Evolutionary conservation across 2,797 vertebrate genomes (phyloP).

Genomic region (Enteromius mattozi): DNA sequence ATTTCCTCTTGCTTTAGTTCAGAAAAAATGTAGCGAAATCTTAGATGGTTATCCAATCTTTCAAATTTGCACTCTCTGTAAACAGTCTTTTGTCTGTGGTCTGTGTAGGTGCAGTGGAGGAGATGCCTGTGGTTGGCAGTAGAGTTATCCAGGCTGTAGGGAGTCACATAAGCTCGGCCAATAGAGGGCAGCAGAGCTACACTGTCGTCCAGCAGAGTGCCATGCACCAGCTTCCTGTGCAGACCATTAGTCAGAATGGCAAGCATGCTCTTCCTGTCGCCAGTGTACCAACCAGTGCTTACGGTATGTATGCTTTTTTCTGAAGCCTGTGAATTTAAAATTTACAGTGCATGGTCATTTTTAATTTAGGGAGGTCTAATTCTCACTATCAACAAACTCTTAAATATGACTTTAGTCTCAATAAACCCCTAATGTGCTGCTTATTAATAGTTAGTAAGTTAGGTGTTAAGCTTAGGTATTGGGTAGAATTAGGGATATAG

Average conservation of each 20-base stretch:
- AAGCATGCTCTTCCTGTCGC: conserved; percentile 85
- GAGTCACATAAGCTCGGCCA: conserved; percentile 79
- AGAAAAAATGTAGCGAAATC: neutral
- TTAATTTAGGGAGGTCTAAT: neutral
- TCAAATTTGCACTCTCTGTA: neutral
- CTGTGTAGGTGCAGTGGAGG: conserved; percentile 70
- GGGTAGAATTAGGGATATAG: neutral
- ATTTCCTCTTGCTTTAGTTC: neutral
- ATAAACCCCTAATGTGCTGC: neutral
- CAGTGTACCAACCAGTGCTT: conserved; percentile 81
- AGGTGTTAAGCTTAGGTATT: neutral
- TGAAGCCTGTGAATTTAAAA: neutral
- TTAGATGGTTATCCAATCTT: neutral
- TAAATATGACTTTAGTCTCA: neutral
- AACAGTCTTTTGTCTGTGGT: neutral
- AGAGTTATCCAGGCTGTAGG: conserved; percentile 92
- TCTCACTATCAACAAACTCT: neutral
- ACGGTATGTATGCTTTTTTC: conserved; percentile 75
- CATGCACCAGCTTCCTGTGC: conserved; percentile 89
- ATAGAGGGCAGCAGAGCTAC: conserved; percentile 80
- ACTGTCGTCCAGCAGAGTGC: conserved; percentile 84
- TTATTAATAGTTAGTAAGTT: neutral
- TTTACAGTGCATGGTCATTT: neutral
- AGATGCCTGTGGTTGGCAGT: conserved; percentile 81
- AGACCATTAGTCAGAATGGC: conserved; percentile 91